Conservation (phyloP, 2,888 invertebrate genomes). For the Spilarctia lutea region DNA sequence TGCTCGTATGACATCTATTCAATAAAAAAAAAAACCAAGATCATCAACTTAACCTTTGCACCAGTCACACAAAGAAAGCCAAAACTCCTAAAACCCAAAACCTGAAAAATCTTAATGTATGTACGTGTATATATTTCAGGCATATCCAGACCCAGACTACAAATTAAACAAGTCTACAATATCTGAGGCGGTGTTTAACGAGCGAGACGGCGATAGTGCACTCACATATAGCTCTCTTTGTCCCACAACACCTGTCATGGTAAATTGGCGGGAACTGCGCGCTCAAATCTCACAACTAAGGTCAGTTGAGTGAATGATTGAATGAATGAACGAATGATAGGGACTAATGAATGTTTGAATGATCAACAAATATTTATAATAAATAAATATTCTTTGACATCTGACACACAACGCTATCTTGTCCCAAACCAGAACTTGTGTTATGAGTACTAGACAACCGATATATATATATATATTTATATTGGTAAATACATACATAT, state of each 20-base stretch:
- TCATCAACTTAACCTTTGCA: no score
- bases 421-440: no score
- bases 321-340: not conserved
- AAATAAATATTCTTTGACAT: no score
- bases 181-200: constrained; percentile 87
- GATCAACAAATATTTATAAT: not conserved
- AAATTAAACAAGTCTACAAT: constrained; percentile 96
- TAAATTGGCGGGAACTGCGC: constrained; percentile 95
- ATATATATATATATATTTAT: no score
- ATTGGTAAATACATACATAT: no score
- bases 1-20: no score
- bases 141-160: constrained; percentile 96
- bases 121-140: constrained; percentile 72
- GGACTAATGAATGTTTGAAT: not conserved
- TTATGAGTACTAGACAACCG: no score
- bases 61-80: no score
- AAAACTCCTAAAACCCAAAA: no score
- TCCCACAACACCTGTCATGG: constrained; percentile 94
- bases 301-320: constrained; percentile 47
- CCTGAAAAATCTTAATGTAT: no score
- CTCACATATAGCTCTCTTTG: constrained; percentile 92
- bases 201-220: constrained; percentile 81
- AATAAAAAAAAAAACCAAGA: no score
- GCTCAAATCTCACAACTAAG: constrained; percentile 62
- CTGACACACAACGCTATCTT: no score